A percentile compares a stretch with the other conserved stretches of the same genome.
Conservation (phyloP, 2,113 vertebrate genomes). For the Helogale parvula region DNA sequence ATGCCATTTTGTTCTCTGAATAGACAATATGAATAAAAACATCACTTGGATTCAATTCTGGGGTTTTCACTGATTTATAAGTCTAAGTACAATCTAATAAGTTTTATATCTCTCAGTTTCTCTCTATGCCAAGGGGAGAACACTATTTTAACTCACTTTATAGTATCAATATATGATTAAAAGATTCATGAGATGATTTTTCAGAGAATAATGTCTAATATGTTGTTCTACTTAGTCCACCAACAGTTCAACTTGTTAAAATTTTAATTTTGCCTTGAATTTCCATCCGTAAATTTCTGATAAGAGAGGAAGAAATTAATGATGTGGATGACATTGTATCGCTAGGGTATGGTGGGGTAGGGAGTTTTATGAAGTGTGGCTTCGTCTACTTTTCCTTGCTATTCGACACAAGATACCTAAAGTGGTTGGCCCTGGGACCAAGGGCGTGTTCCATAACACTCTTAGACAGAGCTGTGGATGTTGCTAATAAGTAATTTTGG, state of each 20-base stretch:
- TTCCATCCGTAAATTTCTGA: neutral
- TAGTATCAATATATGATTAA: neutral
- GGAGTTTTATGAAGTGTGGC: neutral
- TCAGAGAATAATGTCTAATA: conserved; percentile 35
- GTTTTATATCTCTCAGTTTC: conserved; percentile 23
- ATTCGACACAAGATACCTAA: neutral
- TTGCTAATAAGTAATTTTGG: neutral
- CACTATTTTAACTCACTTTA: neutral
- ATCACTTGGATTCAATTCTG: conserved; percentile 20
- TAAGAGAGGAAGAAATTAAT: neutral
- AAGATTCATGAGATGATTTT: conserved; percentile 9
- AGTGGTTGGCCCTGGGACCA: fast-evolving
- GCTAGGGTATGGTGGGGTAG: neutral
- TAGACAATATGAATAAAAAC: conserved; percentile 51
- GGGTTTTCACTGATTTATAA: conserved; percentile 53
- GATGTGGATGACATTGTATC: neutral
- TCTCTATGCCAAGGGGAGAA: neutral
- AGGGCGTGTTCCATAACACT: neutral
- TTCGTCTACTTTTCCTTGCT: neutral
- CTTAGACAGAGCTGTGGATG: neutral
- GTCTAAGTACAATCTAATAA: conserved; percentile 38
- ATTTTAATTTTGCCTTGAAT: neutral
- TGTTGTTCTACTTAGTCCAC: neutral
- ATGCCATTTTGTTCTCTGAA: conserved; percentile 22
- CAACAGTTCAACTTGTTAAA: neutral